These are phyloP conservation scores for Megaceryle torquata DNA, from an alignment of 2,113 vertebrate genomes.

Conservation along the genomic window DNA sequence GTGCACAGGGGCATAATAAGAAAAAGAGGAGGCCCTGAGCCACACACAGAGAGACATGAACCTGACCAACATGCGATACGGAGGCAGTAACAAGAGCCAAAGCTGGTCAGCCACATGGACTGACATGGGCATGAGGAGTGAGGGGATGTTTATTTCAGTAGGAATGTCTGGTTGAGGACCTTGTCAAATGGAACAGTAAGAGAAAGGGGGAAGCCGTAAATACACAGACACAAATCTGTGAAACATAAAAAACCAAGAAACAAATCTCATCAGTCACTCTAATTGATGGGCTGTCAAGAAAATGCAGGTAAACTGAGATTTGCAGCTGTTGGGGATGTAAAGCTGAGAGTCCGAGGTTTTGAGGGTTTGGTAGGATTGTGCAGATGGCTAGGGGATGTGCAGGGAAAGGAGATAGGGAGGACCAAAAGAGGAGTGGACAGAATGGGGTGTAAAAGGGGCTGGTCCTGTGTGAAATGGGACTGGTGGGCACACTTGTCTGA, in stretches of 20 bases:
- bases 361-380: neutral
- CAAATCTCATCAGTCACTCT: neutral
- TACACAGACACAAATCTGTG: neutral
- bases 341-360: neutral
- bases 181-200: neutral
- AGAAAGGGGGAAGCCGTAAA: neutral
- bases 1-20: neutral
- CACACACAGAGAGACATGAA: neutral
- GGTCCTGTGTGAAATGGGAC: neutral
- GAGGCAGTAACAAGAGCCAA: neutral
- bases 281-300: neutral
- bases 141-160: neutral
- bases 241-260: neutral
- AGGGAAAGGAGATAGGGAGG: neutral
- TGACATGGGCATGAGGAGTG: neutral
- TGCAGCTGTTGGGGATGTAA: neutral
- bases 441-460: neutral
- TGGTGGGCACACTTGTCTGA: rapidly evolving
- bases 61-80: neutral
- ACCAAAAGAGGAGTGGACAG: neutral
- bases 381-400: neutral
- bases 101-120: neutral
- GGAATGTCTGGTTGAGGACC: neutral
- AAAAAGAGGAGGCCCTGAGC: neutral
- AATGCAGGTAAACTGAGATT: rapidly evolving